Base-by-base conservation (phyloP, 2,113 vertebrate genomes). In the Clarias batrachus region DNA sequence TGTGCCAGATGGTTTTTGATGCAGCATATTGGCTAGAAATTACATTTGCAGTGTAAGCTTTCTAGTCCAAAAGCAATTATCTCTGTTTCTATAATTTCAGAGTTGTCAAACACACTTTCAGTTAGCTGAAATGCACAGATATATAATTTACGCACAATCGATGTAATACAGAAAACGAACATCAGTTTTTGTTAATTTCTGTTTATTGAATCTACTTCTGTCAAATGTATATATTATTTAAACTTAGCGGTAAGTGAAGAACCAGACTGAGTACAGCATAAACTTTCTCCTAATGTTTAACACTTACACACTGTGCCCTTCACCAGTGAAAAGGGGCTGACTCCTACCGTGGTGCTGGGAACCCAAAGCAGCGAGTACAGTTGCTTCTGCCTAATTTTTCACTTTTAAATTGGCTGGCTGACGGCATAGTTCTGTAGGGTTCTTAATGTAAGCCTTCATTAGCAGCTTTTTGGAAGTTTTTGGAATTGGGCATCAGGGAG, bases 331-430 rank as follows among this genome's bases (percentile, higher is more conserved):
- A 7, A 16, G 8, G 85, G 83, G 68, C 79, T 63, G 73, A 88
- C 85, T 87, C 52, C 85, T 71, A 71, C 80, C 73, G 85, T 77
- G 77, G 73, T 87, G 82, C 63, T 78, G 80, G 70, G 81, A 82
- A 25, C 76, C 84, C 87, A 59, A 59, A 85, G 90, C 76, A 56
- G 87, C 90, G 89, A 88, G 90, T 91, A 93, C 88, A 87, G 88
- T 91, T 86, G 89, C 89, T 89, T 87, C 85, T 84, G 88, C 92
- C 91, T 90, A 92, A 95, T 94, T 93, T 85, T 93, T 91, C 92
- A 93, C 91, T 90, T 94, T 95, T 94, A 94, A 95, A 95, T 94
- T 94, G 94, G 93, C 88, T 89, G 62, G 82, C 90, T 91, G 90
- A 84, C 68, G 83, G 87, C 68, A 86, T 57, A 63, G 86, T 85